Base-by-base conservation (phyloP, 1,140 invertebrate species). In the Ceratina calcarata region DNA sequence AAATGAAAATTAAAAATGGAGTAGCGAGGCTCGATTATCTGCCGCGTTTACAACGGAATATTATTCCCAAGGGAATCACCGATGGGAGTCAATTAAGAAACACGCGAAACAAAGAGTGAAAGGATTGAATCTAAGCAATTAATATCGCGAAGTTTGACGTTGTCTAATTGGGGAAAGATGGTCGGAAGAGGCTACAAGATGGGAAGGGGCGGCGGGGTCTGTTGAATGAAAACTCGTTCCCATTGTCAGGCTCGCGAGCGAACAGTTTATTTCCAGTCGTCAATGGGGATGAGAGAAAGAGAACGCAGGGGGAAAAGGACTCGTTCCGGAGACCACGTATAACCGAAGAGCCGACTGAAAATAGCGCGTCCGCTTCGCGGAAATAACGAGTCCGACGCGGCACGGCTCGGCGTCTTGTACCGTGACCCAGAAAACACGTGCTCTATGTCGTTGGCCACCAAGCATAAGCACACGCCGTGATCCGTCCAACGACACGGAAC, bases 301-400 rank as follows among this genome's bases (percentile, higher is more conserved):
- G 3, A 3, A 15, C n/a, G 20, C n/a, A 27, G 27, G 27, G 32
- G 49, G 22, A 32, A 55, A 71, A 72, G 76, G 76, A 78, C 69
- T 65, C 68, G 68, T 78, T 78, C 69, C 76, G 69, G 51, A n/a
- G 76, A n/a, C 76, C 69, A 72, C 69, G 76, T 78, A 78, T 64
- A 64, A n/a, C 71, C 71, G 67, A 69, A 80, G 67, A 78, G 77
- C 67, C 16, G 77, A 51, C 76, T 84, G 67, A 79, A 85, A 85
- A 85, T 85, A 85, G 83, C 83, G 71, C 78, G 58, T 84, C 37
- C 83, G 82, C 83, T 60, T 80, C 83, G 82, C 83, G 82, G 78
- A 85, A 85, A 85, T 85, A 84, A 78, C 77, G 53, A 80, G 77
- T 69, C 78, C 72, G 72, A 45, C 37, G 27, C 27, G 37, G 37